These are phyloP conservation scores for Phyllotreta striolata DNA, from an alignment of 2,888 invertebrate species.

Conservation along the genomic window DNA sequence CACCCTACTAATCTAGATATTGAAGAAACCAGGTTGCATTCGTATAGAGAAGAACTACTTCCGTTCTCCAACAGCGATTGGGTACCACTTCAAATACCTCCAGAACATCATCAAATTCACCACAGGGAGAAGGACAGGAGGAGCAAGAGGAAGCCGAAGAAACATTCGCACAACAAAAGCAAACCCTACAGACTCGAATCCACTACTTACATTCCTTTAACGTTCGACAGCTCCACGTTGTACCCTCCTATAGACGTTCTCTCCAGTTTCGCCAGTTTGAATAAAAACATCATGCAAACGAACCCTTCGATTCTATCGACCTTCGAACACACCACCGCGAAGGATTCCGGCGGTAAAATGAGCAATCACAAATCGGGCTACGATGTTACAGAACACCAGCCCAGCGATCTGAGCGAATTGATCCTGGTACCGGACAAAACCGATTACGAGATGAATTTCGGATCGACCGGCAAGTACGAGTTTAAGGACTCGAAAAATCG, in stretches of 20 bases:
- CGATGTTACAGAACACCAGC: conserved; percentile 24
- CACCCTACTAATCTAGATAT: conserved; percentile 9
- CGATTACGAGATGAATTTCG: not conserved
- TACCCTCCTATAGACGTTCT: conserved; percentile 25
- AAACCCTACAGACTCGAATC: conserved; percentile 1
- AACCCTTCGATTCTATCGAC: not conserved
- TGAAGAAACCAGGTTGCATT: conserved; percentile 24
- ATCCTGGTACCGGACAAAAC: conserved; percentile 31
- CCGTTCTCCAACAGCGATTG: conserved; percentile 18
- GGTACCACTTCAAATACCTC: conserved; percentile 1
- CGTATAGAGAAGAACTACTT: conserved; percentile 5
- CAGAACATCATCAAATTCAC: not conserved
- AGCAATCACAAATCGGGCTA: conserved; percentile 32
- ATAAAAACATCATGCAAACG: conserved; percentile 5
- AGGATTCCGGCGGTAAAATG: conserved; percentile 16
- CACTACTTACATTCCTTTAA: not conserved
- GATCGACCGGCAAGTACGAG: not conserved
- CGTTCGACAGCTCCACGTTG: conserved; percentile 11
- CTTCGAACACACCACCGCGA: not conserved
- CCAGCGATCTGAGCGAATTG: conserved; percentile 13
- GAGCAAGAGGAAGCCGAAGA: conserved; percentile 23
- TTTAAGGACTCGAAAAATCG: conserved; percentile 6
- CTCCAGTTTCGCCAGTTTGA: conserved; percentile 7
- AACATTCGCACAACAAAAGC: conserved; percentile 8
- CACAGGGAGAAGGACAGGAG: conserved; percentile 15